A percentile compares a stretch with the other conserved stretches of the same genome.
These are phyloP conservation scores for Lissonota sp. DNA, from an alignment of 2,888 invertebrate genomes.

Conservation along the genomic window DNA sequence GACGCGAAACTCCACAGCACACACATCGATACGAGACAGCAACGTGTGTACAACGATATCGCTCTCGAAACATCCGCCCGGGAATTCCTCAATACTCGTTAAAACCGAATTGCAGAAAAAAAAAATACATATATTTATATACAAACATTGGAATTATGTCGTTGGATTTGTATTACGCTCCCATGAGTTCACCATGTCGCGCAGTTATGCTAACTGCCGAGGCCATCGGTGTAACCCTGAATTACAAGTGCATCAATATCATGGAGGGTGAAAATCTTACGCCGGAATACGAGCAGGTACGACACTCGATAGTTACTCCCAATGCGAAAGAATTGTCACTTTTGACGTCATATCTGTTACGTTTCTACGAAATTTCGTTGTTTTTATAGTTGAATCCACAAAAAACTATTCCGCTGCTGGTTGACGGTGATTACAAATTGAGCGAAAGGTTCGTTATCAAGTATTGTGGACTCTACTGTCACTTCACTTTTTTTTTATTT, in stretches of 20 bases:
- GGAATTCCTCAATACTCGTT: too few species aligned
- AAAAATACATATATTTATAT: too few species aligned
- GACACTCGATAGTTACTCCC: neutral
- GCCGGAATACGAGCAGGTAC: conserved; percentile 82
- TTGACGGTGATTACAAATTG: conserved; percentile 79
- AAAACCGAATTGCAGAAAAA: too few species aligned
- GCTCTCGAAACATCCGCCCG: neutral
- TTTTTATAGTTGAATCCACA: conserved; percentile 77
- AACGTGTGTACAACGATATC: conserved; percentile 15
- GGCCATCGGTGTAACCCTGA: conserved; percentile 80
- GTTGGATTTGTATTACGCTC: conserved; percentile 77
- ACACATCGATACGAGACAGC: conserved; percentile 31
- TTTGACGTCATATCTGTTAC: neutral
- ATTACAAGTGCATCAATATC: conserved; percentile 79
- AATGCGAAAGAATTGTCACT: neutral
- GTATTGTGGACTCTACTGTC: neutral
- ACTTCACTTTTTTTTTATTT: neutral
- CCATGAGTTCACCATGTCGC: conserved; percentile 80
- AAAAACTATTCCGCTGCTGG: conserved; percentile 76
- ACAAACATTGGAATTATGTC: conserved; percentile 67
- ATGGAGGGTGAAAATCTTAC: conserved; percentile 80
- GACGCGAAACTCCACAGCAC: conserved; percentile 34
- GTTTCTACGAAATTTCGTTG: conserved; percentile 1
- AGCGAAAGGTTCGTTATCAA: conserved; percentile 76
- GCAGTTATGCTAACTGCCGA: conserved; percentile 81